These are phyloP conservation scores for Hololepta plana DNA, from an alignment of 2,888 invertebrate species.

Conservation along the genomic window DNA sequence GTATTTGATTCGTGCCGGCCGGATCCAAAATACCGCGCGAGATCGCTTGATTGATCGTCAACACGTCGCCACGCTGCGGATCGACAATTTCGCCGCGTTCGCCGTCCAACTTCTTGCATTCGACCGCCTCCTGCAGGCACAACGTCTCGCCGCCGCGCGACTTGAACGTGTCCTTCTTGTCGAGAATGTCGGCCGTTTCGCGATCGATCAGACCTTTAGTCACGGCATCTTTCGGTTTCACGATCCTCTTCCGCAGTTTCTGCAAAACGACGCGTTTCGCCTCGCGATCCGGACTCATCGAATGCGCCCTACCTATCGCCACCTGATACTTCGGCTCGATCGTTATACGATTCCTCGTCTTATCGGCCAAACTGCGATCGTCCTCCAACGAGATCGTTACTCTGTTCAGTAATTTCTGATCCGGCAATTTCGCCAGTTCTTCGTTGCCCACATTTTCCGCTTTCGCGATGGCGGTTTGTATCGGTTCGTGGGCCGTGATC, in stretches of 20 bases:
- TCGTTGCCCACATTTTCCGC: slow-evolving; percentile 8
- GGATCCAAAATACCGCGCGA: slow-evolving; percentile 65
- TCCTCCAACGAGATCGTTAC: slow-evolving; percentile 3
- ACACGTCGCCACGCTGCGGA: slow-evolving; percentile 58
- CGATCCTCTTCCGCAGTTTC: slow-evolving; percentile 58
- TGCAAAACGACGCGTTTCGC: slow-evolving; percentile 53
- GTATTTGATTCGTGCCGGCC: slow-evolving; percentile 52
- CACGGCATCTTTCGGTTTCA: slow-evolving; percentile 59
- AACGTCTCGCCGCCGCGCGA: slow-evolving; percentile 38
- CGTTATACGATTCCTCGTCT: slow-evolving; percentile 35
- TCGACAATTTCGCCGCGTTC: slow-evolving; percentile 64
- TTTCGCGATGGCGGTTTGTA: slow-evolving; percentile 7
- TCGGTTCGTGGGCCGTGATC: slow-evolving; percentile 5
- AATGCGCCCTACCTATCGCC: slow-evolving; percentile 40
- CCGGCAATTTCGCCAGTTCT: background rate
- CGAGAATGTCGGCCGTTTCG: slow-evolving; percentile 51
- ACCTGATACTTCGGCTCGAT: slow-evolving; percentile 50
- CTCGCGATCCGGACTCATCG: slow-evolving; percentile 39
- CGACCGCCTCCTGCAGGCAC: slow-evolving; percentile 60
- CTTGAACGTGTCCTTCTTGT: slow-evolving; percentile 37
- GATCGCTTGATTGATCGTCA: slow-evolving; percentile 73
- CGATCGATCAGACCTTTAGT: slow-evolving; percentile 63
- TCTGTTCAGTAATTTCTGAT: too few species aligned
- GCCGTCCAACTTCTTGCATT: slow-evolving; percentile 49
- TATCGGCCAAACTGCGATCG: slow-evolving; percentile 28